Evolutionary conservation across 2,797 vertebrate species (phyloP).

Genomic region (Diplodus sargus): DNA sequence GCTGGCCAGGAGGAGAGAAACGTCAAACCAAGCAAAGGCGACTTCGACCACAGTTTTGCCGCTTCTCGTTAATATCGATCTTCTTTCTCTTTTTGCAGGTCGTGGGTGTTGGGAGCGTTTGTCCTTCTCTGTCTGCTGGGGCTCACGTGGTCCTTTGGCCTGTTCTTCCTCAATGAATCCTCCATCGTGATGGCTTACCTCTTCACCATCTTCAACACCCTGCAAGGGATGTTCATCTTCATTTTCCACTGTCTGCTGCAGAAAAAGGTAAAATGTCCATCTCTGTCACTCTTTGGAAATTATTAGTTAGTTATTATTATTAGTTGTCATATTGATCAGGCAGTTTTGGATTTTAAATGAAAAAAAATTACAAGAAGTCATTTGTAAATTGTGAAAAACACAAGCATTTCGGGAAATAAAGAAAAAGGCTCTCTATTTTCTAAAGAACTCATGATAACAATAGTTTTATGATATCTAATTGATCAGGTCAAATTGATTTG

Average conservation of each 20-base stretch:
- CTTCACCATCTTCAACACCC: constrained; percentile 98
- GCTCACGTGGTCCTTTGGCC: constrained; percentile 96
- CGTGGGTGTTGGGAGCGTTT: constrained; percentile 97
- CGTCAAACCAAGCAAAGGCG: neutral
- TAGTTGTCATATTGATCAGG: neutral
- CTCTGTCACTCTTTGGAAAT: neutral
- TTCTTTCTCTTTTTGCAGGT: constrained; percentile 83
- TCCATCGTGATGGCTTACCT: constrained; percentile 98
- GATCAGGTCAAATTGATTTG: too few species aligned
- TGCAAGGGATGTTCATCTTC: constrained; percentile 99
- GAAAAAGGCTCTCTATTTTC: too few species aligned
- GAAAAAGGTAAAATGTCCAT: constrained; percentile 91
- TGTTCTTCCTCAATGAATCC: constrained; percentile 96
- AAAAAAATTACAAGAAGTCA: neutral
- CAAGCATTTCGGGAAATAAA: neutral
- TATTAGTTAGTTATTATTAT: neutral
- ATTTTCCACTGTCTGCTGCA: constrained; percentile 99
- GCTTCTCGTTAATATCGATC: constrained; percentile 4
- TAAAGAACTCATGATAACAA: too few species aligned
- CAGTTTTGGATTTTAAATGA: neutral
- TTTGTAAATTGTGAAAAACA: neutral
- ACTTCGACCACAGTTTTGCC: neutral
- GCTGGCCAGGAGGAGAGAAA: constrained; percentile 22
- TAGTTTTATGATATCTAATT: too few species aligned
- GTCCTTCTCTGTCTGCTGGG: constrained; percentile 95